Evolutionary conservation across 2,888 invertebrate genomes (phyloP).

Genomic region (Euzophera pinguis): DNA sequence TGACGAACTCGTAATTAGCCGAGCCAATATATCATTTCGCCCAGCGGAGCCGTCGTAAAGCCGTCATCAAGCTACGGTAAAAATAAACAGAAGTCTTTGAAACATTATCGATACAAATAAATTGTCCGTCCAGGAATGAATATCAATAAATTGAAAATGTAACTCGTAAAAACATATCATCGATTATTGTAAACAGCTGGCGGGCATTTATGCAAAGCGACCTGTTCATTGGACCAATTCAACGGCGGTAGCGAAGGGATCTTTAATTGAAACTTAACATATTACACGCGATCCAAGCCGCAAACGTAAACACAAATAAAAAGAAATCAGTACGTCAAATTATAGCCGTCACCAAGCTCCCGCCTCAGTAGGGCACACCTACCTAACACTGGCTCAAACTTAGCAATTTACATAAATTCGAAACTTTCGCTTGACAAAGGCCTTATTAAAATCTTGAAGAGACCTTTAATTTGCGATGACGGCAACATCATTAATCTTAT

Average conservation of each 20-base stretch:
- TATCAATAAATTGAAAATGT: slow-evolving; percentile 75
- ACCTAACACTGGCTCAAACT: slow-evolving; percentile 31
- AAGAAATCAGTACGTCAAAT: slow-evolving; percentile 1
- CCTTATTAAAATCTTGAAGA: slow-evolving; percentile 67
- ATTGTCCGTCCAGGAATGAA: slow-evolving; percentile 68
- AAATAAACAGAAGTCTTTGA: slow-evolving; percentile 70
- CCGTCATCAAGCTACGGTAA: slow-evolving; percentile 49
- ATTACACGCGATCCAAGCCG: slow-evolving; percentile 27
- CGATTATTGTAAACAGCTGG: slow-evolving; percentile 77
- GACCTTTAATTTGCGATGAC: slow-evolving; percentile 66
- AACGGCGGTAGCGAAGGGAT: slow-evolving; percentile 66
- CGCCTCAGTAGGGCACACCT: not conserved
- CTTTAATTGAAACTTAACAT: slow-evolving; percentile 54
- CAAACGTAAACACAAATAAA: not conserved
- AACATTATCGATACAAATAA: slow-evolving; percentile 72
- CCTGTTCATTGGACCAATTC: slow-evolving; percentile 64
- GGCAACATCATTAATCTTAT: slow-evolving; percentile 68
- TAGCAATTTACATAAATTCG: slow-evolving; percentile 57
- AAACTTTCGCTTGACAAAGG: slow-evolving; percentile 57
- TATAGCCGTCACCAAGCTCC: not conserved
- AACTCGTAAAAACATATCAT: slow-evolving; percentile 75
- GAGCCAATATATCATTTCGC: slow-evolving; percentile 40
- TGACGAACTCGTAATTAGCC: slow-evolving; percentile 48
- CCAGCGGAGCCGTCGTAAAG: slow-evolving; percentile 47
- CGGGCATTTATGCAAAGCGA: slow-evolving; percentile 75